Conservation (phyloP, 1,140 invertebrate species). For the Heliconius hermathena region DNA sequence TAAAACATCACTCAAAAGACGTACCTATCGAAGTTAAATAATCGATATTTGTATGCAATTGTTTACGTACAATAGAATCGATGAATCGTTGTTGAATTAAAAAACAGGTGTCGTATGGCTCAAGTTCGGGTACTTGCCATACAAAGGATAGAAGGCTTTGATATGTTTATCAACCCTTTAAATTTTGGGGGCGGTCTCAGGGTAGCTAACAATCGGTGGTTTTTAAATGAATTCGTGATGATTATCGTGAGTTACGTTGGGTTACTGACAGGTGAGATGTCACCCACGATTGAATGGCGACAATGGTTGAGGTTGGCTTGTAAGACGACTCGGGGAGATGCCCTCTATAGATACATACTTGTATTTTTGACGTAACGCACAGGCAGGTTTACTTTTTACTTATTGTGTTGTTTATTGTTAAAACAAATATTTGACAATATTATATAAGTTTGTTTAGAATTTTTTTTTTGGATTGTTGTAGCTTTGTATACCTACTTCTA, state of each 20-base stretch:
- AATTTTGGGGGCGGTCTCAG: constrained; percentile 66
- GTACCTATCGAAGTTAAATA: constrained; percentile 66
- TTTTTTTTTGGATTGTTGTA: background rate
- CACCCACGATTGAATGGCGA: constrained; percentile 62
- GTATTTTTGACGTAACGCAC: constrained; percentile 40
- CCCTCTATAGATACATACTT: constrained; percentile 41
- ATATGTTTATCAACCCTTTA: constrained; percentile 81
- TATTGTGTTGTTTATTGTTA: constrained; percentile 29
- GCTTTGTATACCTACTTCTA: background rate
- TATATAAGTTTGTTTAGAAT: background rate
- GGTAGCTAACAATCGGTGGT: constrained; percentile 65
- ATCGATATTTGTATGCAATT: constrained; percentile 75
- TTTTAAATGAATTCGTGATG: constrained; percentile 72
- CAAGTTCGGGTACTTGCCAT: constrained; percentile 51
- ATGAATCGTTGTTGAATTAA: constrained; percentile 60
- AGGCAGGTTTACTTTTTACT: constrained; percentile 32
- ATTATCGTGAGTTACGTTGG: constrained; percentile 69
- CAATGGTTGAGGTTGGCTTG: constrained; percentile 51
- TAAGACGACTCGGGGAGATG: constrained; percentile 66
- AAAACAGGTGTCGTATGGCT: constrained; percentile 71
- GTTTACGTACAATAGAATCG: constrained; percentile 62
- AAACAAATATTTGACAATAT: constrained; percentile 6
- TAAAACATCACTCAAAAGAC: constrained; percentile 47
- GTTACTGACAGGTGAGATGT: constrained; percentile 79
- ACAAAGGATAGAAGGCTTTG: constrained; percentile 61